These are phyloP conservation scores for Sarcophaga bullata DNA, from an alignment of 1,140 invertebrate species.

Conservation along the genomic window DNA sequence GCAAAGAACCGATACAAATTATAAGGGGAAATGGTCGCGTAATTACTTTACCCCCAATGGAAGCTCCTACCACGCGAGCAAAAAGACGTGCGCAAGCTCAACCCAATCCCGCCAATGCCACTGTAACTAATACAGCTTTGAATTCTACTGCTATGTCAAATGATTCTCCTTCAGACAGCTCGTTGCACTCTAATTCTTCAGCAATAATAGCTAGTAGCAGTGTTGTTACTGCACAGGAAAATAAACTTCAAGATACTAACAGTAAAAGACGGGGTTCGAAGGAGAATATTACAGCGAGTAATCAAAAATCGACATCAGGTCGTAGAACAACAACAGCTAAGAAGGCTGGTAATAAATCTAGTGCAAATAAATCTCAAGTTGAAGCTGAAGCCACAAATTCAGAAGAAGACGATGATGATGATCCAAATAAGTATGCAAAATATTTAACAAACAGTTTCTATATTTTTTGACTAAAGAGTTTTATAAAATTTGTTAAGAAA, in stretches of 20 bases:
- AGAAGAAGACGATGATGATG: slow-evolving; percentile 86
- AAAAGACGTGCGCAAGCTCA: slow-evolving; percentile 61
- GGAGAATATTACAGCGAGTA: slow-evolving; percentile 6
- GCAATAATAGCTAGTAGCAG: slow-evolving; percentile 45
- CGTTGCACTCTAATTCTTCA: slow-evolving; percentile 42
- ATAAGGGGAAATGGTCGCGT: slow-evolving; percentile 76
- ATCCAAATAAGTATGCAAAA: slow-evolving; percentile 75
- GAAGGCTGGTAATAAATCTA: slow-evolving; percentile 12
- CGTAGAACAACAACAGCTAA: slow-evolving; percentile 21
- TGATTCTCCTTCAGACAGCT: slow-evolving; percentile 41
- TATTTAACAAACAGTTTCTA: not conserved
- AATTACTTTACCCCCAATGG: slow-evolving; percentile 80
- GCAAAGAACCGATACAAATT: slow-evolving; percentile 74
- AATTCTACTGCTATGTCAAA: not conserved
- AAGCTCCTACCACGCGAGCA: slow-evolving; percentile 77
- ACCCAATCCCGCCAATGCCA: slow-evolving; percentile 31
- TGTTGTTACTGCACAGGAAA: slow-evolving; percentile 23
- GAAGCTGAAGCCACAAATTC: slow-evolving; percentile 73
- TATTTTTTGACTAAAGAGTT: no score
- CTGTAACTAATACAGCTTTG: not conserved
- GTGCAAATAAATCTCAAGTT: slow-evolving; percentile 57
- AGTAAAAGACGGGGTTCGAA: slow-evolving; percentile 41
- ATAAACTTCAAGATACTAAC: slow-evolving; percentile 16
- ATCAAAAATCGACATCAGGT: slow-evolving; percentile 20
- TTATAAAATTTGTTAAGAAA: not conserved